Evolutionary conservation across 2,888 invertebrate species (phyloP).

Genomic region (Leptinotarsa tumamoca): DNA sequence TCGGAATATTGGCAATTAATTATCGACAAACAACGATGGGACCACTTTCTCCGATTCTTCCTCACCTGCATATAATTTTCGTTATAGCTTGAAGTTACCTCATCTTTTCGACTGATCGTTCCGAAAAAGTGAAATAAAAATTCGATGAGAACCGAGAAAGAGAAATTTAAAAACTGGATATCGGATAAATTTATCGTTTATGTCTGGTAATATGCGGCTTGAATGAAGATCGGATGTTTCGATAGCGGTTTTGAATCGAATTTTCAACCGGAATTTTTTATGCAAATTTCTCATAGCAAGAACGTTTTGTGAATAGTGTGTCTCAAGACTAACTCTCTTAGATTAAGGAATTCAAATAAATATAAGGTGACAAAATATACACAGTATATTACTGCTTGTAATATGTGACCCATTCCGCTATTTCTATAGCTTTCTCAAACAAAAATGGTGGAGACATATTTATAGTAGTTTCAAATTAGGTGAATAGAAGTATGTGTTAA

Average conservation of each 20-base stretch:
- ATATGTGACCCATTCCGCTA: too few relatives aligned
- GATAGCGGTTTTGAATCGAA: slow-evolving; percentile 9
- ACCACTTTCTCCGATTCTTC: slow-evolving; percentile 15
- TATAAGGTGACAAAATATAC: too few relatives aligned
- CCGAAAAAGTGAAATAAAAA: slow-evolving; percentile 16
- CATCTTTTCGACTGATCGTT: slow-evolving; percentile 2
- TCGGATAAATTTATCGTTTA: slow-evolving; percentile 8
- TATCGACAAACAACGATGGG: neutral
- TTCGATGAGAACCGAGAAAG: slow-evolving; percentile 5
- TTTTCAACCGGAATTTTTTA: neutral
- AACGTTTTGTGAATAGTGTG: neutral
- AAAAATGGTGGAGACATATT: too few relatives aligned
- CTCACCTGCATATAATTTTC: slow-evolving; percentile 12
- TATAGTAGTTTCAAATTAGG: too few relatives aligned
- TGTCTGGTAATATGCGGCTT: slow-evolving; percentile 12
- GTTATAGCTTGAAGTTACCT: slow-evolving; percentile 9
- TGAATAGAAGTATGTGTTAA: too few relatives aligned
- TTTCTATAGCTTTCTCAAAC: too few relatives aligned
- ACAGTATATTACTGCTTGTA: too few relatives aligned
- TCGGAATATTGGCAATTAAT: neutral
- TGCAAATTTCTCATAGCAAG: neutral
- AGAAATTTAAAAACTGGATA: slow-evolving; percentile 18
- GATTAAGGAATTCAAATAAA: too few relatives aligned
- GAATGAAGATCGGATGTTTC: slow-evolving; percentile 8
- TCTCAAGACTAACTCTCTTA: neutral